Base-by-base conservation (phyloP, 2,113 vertebrate genomes). In the Trochalopteron elliotii region DNA sequence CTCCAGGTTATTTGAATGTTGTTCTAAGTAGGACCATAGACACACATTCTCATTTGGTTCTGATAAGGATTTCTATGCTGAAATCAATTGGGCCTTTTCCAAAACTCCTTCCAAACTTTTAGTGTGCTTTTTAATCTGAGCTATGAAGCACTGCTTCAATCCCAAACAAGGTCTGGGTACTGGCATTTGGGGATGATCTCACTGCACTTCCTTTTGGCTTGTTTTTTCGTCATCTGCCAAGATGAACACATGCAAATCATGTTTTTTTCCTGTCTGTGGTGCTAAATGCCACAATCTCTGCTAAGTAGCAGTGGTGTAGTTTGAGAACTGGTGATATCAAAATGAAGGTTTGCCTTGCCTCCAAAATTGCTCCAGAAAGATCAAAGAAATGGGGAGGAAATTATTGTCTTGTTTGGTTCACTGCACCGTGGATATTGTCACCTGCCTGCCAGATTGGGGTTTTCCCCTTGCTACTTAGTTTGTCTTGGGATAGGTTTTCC, bases 351-450 rank as follows among this genome's bases (percentile, higher is more conserved):
- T 81, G 33, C n/a, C 30, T 59, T 60, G 64, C 40, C 30, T 78
- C n/a, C 47, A 47, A 40, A 86, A 89, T 23, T 25, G 33, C 39
- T 64, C 50, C 3, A 4, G 42, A 77, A 76, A 39, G 47, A 69
- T 55, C n/a, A 15, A 60, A 53, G 82, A 75, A 87, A 39, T 0
- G 1, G 24, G 6, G 33, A 83, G 37, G 49, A 59, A 82, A 50
- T 11, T 0, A 22, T 14, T 44, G 24, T 79, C 33, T 55, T 2
- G 0, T 69, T 83, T 5, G 1, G 4, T 25, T 70, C 42, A 18
- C 39, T 61, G 71, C 16, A 5, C 35, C 10, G 4, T 39, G n/a
- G 20, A 4, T 77, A 3, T 20, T 56, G 31, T 70, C 11, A 11
- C 60, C 35, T 22, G 1, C 63, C 65, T 79, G 52, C 47, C 40